Evolutionary conservation across 2,888 invertebrate genomes (phyloP).

Genomic region (Poecilobothrus nobilitatus): DNA sequence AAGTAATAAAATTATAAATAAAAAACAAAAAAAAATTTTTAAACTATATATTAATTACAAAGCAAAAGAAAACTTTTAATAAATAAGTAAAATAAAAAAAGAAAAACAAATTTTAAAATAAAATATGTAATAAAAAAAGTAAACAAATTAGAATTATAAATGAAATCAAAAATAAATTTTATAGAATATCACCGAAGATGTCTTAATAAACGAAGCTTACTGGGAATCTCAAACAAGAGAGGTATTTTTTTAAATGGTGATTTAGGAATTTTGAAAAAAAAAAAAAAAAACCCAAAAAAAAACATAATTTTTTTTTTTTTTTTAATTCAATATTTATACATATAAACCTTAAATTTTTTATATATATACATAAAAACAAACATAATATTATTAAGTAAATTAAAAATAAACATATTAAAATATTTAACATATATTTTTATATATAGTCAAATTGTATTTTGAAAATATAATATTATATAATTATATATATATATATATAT

Average conservation of each 20-base stretch:
- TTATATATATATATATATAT: no score
- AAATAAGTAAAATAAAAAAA: not conserved
- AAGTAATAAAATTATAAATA: no score
- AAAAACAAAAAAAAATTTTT: not conserved
- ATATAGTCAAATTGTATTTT: not conserved
- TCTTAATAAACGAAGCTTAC: slow-evolving; percentile 89
- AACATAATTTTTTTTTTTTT: slow-evolving; percentile 2
- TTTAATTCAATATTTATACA: not conserved
- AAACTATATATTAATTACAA: not conserved
- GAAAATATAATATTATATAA: no score
- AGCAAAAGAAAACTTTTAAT: not conserved
- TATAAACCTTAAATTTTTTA: not conserved
- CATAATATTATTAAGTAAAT: not conserved
- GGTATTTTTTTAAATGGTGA: slow-evolving; percentile 56
- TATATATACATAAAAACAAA: not conserved
- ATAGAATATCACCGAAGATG: slow-evolving; percentile 94
- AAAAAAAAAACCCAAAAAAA: not conserved
- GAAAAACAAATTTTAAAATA: not conserved
- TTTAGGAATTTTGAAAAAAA: slow-evolving; percentile 13
- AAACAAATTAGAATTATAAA: not conserved
- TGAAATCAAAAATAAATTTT: slow-evolving; percentile 26
- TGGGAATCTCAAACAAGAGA: slow-evolving; percentile 89
- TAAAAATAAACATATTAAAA: not conserved
- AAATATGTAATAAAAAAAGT: not conserved
- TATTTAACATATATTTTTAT: no score